A percentile compares a stretch with the other conserved stretches of the same genome.
Conservation (phyloP, 1,140 invertebrate species). For the Helicoverpa armigera region DNA sequence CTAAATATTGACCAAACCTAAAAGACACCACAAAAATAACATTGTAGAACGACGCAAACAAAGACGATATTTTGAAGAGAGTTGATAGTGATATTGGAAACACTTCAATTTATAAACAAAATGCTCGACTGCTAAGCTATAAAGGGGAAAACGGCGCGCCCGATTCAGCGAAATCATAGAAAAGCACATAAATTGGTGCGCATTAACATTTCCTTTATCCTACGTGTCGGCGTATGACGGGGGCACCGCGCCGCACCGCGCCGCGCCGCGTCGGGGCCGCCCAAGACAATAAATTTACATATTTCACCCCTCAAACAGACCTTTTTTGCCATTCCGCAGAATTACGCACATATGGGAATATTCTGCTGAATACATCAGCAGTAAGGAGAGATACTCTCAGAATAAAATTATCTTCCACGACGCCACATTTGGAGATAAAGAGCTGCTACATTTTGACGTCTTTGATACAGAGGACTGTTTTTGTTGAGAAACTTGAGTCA, state of each 20-base stretch:
- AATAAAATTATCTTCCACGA: slow-evolving; percentile 84
- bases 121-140: slow-evolving; percentile 69
- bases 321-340: slow-evolving; percentile 86
- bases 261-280: slow-evolving; percentile 70
- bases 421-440: slow-evolving; percentile 77
- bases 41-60: not conserved
- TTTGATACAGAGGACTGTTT: slow-evolving; percentile 51
- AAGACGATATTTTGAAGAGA: slow-evolving; percentile 26
- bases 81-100: slow-evolving; percentile 60
- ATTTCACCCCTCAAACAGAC: slow-evolving; percentile 86
- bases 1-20: not conserved
- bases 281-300: slow-evolving; percentile 87
- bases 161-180: slow-evolving; percentile 86
- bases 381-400: slow-evolving; percentile 82
- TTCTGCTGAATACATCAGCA: slow-evolving; percentile 86
- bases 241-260: slow-evolving; percentile 67
- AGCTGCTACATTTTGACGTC: slow-evolving; percentile 59
- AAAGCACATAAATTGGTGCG: slow-evolving; percentile 85
- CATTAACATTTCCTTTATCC: slow-evolving; percentile 87
- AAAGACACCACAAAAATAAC: not conserved
- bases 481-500: slow-evolving; percentile 2
- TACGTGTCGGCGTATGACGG: slow-evolving; percentile 85
- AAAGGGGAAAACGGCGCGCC: slow-evolving; percentile 76
- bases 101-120: slow-evolving; percentile 79
- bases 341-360: slow-evolving; percentile 87